These are phyloP conservation scores for Myzus persicae DNA, from an alignment of 1,140 invertebrate genomes.

Conservation along the genomic window DNA sequence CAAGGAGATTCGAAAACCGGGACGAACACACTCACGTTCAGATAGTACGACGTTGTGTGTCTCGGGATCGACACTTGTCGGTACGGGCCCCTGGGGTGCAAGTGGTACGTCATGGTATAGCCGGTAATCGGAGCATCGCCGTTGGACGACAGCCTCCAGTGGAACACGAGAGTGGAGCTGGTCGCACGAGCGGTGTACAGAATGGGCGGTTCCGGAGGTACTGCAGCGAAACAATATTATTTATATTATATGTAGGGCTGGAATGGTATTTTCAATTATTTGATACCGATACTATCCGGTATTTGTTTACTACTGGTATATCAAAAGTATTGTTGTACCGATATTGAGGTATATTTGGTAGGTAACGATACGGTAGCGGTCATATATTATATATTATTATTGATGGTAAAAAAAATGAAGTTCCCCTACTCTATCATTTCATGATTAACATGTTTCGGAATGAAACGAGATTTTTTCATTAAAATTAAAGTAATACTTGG, in stretches of 20 bases:
- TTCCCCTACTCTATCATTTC: no score
- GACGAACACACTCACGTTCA: conserved; percentile 68
- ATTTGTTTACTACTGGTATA: not conserved
- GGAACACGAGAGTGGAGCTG: conserved; percentile 74
- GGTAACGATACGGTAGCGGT: not conserved
- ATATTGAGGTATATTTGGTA: not conserved
- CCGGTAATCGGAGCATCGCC: conserved; percentile 75
- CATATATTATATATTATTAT: no score
- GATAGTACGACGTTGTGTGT: conserved; percentile 72
- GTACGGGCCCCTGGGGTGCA: conserved; percentile 70
- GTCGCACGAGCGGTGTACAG: conserved; percentile 77
- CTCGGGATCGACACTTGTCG: conserved; percentile 71
- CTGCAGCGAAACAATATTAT: conserved; percentile 63
- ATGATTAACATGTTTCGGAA: no score
- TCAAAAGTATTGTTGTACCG: no score
- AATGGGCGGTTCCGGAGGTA: conserved; percentile 74
- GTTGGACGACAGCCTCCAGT: conserved; percentile 76
- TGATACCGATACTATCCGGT: not conserved
- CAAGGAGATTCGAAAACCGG: not conserved
- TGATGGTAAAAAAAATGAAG: no score
- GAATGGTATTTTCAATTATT: not conserved
- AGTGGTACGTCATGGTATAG: conserved; percentile 74
- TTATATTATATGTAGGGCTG: not conserved
- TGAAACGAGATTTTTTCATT: no score
- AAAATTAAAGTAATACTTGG: no score